Conservation (phyloP, 2,888 invertebrate species). For the Thecocarcelia acutangulata region DNA sequence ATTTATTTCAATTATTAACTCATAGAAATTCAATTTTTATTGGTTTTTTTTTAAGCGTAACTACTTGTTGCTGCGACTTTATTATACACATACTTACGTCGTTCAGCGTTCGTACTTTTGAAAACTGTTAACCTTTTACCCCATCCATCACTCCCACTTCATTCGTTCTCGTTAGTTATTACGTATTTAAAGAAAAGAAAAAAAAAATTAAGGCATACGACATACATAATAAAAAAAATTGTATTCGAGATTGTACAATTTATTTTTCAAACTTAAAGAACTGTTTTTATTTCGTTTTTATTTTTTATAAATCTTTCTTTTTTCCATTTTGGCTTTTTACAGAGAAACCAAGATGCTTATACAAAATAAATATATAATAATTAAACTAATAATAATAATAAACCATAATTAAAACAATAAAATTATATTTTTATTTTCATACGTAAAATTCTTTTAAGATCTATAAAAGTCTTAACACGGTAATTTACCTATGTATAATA, state of each 20-base stretch:
- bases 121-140: conserved; percentile 17
- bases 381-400: conserved; percentile 47
- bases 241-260: conserved; percentile 50
- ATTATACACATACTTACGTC: background rate
- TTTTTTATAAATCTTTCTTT: conserved; percentile 27
- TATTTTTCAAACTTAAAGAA: conserved; percentile 36
- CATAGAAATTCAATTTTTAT: no score
- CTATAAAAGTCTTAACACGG: no score
- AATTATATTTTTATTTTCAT: conserved; percentile 3
- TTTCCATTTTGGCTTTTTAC: conserved; percentile 60
- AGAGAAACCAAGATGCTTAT: conserved; percentile 61
- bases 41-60: background rate
- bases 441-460: no score
- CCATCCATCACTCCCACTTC: conserved; percentile 8
- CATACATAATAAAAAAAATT: conserved; percentile 40
- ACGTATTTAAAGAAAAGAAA: conserved; percentile 1
- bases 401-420: conserved; percentile 33
- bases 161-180: conserved; percentile 32
- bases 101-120: conserved; percentile 2
- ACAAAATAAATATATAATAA: conserved; percentile 47
- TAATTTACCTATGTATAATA: no score
- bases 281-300: conserved; percentile 35
- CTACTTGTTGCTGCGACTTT: background rate
- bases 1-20: no score
- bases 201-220: conserved; percentile 17